Evolutionary conservation across 2,113 vertebrate species (phyloP).

Genomic region (Callaeas wilsoni): DNA sequence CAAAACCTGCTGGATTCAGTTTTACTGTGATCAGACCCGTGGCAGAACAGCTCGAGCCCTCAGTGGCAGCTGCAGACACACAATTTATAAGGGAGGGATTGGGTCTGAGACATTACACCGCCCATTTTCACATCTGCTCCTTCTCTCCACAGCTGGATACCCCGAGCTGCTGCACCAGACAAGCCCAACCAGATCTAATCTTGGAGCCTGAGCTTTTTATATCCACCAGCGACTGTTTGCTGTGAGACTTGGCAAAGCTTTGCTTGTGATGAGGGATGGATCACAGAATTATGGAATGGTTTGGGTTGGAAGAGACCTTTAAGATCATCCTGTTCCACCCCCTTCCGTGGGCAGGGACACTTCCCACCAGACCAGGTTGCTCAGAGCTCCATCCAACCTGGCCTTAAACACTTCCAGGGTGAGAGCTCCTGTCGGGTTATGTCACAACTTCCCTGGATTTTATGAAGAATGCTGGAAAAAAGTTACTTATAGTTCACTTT

Average conservation of each 20-base stretch:
- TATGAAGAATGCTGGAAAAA: neutral
- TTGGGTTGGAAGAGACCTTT: neutral
- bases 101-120: neutral
- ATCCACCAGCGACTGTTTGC: neutral
- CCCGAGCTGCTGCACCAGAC: neutral
- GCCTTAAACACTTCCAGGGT: neutral
- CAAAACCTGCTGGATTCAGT: neutral
- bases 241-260: neutral
- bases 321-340: neutral
- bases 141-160: neutral
- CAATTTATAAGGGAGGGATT: neutral
- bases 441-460: fast-evolving
- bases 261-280: neutral
- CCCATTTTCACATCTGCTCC: neutral
- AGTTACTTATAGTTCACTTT: fast-evolving
- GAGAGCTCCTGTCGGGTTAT: neutral
- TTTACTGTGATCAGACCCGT: neutral
- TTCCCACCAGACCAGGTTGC: neutral
- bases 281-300: neutral
- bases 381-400: neutral
- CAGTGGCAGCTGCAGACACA: neutral
- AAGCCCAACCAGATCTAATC: neutral
- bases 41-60: neutral
- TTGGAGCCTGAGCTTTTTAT: neutral
- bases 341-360: neutral